A percentile compares a stretch with the other conserved stretches of the same genome.
Evolutionary conservation across 2,797 vertebrate genomes (phyloP).

Genomic region (Merluccius polli): DNA sequence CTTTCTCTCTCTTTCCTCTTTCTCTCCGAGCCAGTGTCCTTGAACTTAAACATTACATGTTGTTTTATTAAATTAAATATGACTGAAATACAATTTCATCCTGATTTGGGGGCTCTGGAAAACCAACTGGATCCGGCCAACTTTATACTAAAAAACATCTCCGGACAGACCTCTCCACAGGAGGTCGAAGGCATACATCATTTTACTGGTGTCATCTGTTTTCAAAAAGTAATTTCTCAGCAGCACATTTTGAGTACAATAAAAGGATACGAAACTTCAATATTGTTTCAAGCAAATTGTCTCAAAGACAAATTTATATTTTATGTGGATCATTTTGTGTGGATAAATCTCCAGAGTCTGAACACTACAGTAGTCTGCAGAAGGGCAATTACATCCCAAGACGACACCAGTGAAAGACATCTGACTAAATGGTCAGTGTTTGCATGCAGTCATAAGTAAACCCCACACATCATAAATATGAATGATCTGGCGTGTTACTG

Average conservation of each 20-base stretch:
- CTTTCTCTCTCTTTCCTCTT: conserved; percentile 55
- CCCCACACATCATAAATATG: background rate
- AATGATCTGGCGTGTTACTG: conserved; percentile 58
- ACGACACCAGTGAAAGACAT: background rate
- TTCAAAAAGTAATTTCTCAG: background rate
- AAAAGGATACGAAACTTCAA: background rate
- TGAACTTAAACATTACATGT: conserved; percentile 56
- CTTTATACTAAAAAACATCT: conserved; percentile 63
- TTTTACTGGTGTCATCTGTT: conserved; percentile 47
- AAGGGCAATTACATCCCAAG: background rate
- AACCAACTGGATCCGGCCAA: conserved; percentile 50
- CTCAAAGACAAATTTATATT: background rate
- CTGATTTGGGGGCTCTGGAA: conserved; percentile 29
- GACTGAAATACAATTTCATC: conserved; percentile 8
- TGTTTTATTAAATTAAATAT: conserved; percentile 48
- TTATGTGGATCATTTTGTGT: background rate
- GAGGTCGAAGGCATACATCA: conserved; percentile 37
- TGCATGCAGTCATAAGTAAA: background rate
- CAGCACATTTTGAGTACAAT: too few species aligned
- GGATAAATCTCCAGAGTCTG: background rate
- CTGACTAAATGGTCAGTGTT: background rate
- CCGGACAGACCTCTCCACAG: conserved; percentile 32
- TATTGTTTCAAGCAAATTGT: background rate
- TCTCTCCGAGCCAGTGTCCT: conserved; percentile 59
- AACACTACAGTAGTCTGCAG: background rate